phyloP scores from a whole-genome alignment of 2,797 vertebrate genomes.

The Myotis myotis region DNA sequence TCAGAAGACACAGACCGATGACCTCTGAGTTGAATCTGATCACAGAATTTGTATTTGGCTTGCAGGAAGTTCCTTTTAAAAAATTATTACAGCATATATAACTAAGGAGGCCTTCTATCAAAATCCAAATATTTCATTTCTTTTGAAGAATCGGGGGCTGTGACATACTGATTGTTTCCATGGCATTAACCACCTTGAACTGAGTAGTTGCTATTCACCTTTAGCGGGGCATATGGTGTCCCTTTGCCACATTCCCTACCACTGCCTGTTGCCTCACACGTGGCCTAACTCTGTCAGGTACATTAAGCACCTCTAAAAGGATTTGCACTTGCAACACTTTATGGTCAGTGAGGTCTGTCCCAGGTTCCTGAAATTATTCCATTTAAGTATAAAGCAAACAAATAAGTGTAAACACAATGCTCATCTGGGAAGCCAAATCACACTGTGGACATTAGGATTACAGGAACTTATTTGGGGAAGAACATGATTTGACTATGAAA shows the following conservation, averaged over 20 bases:
- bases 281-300: background rate
- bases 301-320: background rate
- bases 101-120: background rate
- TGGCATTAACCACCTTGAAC: background rate
- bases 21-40: background rate
- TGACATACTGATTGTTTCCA: background rate
- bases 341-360: background rate
- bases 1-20: slow-evolving; percentile 16
- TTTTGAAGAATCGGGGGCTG: background rate
- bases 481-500: slow-evolving; percentile 27
- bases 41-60: slow-evolving; percentile 23
- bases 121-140: slow-evolving; percentile 8
- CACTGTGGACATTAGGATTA: background rate
- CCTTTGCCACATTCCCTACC: background rate
- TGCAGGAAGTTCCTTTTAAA: background rate
- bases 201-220: background rate
- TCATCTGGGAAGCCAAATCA: background rate
- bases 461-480: background rate
- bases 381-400: background rate
- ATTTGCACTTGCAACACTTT: background rate
- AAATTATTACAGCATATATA: slow-evolving; percentile 2
- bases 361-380: background rate
- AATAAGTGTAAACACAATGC: background rate
- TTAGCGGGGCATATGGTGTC: background rate
- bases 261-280: background rate